Conservation (phyloP, 2,888 invertebrate genomes). For the Dastarcus helophoroides region DNA sequence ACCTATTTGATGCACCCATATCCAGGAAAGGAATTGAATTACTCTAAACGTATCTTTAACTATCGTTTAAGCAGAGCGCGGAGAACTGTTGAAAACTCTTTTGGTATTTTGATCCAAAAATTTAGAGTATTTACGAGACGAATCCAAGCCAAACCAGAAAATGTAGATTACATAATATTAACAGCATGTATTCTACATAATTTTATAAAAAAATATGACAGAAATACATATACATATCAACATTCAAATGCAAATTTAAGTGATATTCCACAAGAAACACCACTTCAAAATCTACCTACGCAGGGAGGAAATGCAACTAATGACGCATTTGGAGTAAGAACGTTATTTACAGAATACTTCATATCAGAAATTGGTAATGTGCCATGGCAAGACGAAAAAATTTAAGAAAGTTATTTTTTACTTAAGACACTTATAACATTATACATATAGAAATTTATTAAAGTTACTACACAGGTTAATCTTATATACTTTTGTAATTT, state of each 20-base stretch:
- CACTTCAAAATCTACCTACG: conserved; percentile 2
- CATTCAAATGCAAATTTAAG: too few species aligned
- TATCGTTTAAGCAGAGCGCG: conserved; percentile 26
- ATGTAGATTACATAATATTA: conserved; percentile 1
- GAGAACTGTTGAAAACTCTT: conserved; percentile 22
- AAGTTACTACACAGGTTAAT: too few species aligned
- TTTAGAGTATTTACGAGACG: conserved; percentile 19
- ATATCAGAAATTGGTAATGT: background rate
- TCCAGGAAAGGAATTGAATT: conserved; percentile 21
- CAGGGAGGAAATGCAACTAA: conserved; percentile 3
- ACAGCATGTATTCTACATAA: conserved; percentile 14
- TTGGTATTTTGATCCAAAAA: conserved; percentile 19
- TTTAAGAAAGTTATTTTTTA: too few species aligned
- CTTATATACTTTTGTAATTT: too few species aligned
- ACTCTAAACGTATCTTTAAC: conserved; percentile 22
- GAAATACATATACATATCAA: conserved; percentile 6
- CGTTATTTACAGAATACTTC: background rate
- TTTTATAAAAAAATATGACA: conserved; percentile 14
- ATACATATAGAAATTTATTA: too few species aligned
- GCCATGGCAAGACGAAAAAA: conserved; percentile 3
- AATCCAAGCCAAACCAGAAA: conserved; percentile 12
- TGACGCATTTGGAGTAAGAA: conserved; percentile 1
- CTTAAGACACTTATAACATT: too few species aligned
- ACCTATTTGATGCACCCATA: conserved; percentile 17
- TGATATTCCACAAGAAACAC: too few species aligned